Evolutionary conservation across 2,888 invertebrate genomes (phyloP).

Genomic region (Aelia acuminata): DNA sequence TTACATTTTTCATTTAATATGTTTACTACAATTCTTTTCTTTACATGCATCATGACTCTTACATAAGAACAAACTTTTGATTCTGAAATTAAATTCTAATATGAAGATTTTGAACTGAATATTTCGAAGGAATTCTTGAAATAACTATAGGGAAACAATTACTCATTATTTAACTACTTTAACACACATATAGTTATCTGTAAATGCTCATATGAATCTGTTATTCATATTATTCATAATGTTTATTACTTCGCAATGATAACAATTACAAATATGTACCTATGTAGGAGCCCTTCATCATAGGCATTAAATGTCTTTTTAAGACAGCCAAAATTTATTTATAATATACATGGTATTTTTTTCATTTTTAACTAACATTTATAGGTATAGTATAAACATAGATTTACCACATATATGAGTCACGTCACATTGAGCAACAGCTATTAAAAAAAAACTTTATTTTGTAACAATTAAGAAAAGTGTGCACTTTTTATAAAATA

Average conservation of each 20-base stretch:
- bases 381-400: constrained; percentile 44
- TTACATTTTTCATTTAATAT: not conserved
- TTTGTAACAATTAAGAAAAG: constrained; percentile 33
- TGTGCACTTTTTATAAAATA: constrained; percentile 39
- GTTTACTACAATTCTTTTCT: not conserved
- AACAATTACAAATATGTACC: constrained; percentile 21
- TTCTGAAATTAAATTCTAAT: constrained; percentile 18
- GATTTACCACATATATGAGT: not conserved
- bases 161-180: constrained; percentile 38
- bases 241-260: not conserved
- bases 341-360: not conserved
- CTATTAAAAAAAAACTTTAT: constrained; percentile 39
- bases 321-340: constrained; percentile 13
- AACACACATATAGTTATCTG: constrained; percentile 41
- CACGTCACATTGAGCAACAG: constrained; percentile 50
- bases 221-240: not conserved
- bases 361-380: constrained; percentile 20
- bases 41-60: constrained; percentile 26
- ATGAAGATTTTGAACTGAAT: constrained; percentile 9
- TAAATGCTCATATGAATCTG: constrained; percentile 28
- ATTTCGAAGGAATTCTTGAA: constrained; percentile 19
- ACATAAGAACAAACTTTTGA: constrained; percentile 8
- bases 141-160: constrained; percentile 40
- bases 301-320: constrained; percentile 37
- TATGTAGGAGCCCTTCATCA: constrained; percentile 15